These are phyloP conservation scores for Pherbina coryleti DNA, from an alignment of 2,888 invertebrate species.

Conservation along the genomic window DNA sequence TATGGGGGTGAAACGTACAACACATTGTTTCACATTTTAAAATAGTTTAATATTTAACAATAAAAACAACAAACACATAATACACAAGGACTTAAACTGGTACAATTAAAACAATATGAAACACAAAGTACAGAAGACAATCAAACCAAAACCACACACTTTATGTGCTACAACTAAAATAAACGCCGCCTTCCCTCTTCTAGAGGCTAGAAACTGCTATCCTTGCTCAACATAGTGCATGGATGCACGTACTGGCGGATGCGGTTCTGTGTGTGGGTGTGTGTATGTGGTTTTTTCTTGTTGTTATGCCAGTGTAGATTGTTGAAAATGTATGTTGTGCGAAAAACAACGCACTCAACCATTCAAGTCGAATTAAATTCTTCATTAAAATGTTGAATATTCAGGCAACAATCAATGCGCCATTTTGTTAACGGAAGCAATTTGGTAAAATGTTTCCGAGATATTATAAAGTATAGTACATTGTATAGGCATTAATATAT, in stretches of 20 bases:
- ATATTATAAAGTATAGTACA: not conserved
- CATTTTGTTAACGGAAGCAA: slow-evolving; percentile 22
- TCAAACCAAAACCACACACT: not conserved
- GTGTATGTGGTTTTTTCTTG: not conserved
- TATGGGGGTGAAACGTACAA: not conserved
- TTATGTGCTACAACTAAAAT: not conserved
- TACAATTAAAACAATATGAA: slow-evolving; percentile 12
- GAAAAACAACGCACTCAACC: not conserved
- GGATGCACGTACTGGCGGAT: too few relatives aligned
- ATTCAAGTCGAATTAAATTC: slow-evolving; percentile 24
- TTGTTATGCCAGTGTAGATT: not conserved
- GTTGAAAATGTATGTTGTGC: not conserved
- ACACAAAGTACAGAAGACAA: slow-evolving; percentile 22
- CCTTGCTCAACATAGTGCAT: too few relatives aligned
- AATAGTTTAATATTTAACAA: not conserved
- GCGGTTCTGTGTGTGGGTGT: not conserved
- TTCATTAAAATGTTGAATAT: slow-evolving; percentile 35
- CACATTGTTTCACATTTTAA: not conserved
- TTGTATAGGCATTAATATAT: not conserved
- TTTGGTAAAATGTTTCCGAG: slow-evolving; percentile 6
- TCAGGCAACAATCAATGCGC: slow-evolving; percentile 30
- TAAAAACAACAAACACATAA: slow-evolving; percentile 26
- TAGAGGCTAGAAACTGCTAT: too few relatives aligned
- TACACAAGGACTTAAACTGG: not conserved
- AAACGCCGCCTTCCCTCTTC: too few relatives aligned